A percentile compares a stretch with the other conserved stretches of the same genome.
Conservation (phyloP, 2,113 vertebrate genomes). For the Bambusicola thoracicus region DNA sequence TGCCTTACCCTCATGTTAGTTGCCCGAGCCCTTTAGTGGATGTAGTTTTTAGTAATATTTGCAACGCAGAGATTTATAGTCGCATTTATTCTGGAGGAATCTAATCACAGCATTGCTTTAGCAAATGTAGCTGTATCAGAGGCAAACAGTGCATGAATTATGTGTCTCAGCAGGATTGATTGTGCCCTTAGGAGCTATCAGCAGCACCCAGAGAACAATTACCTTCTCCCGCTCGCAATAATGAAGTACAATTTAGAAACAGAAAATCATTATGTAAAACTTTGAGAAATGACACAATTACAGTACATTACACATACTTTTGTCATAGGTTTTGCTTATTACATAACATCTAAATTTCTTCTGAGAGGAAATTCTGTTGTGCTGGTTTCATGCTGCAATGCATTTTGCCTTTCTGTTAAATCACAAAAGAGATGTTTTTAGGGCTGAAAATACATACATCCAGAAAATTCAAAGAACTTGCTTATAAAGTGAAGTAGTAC, state of each 20-base stretch:
- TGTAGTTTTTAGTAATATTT: slow-evolving; percentile 6
- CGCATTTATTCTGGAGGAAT: slow-evolving; percentile 41
- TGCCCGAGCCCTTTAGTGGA: background rate
- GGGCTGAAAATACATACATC: background rate
- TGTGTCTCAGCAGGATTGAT: slow-evolving; percentile 37
- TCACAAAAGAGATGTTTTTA: background rate
- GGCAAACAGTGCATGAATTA: slow-evolving; percentile 57
- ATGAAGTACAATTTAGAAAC: slow-evolving; percentile 54
- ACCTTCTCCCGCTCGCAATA: slow-evolving; percentile 13
- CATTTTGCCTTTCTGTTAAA: background rate
- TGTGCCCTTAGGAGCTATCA: slow-evolving; percentile 38
- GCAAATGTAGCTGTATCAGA: slow-evolving; percentile 35
- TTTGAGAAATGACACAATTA: slow-evolving; percentile 59
- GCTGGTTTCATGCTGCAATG: background rate
- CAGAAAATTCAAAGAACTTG: background rate
- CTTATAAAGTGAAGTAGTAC: background rate
- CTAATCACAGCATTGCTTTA: slow-evolving; percentile 42
- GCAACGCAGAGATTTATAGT: slow-evolving; percentile 31
- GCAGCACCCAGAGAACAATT: slow-evolving; percentile 63
- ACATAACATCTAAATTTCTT: slow-evolving; percentile 39
- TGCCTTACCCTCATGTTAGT: background rate
- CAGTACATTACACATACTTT: slow-evolving; percentile 30
- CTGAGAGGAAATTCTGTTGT: slow-evolving; percentile 7
- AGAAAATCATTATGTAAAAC: slow-evolving; percentile 60
- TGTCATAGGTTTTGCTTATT: slow-evolving; percentile 26